Evolutionary conservation across 1,140 invertebrate genomes (phyloP).

Genomic region (Paralvinella palmiformis): DNA sequence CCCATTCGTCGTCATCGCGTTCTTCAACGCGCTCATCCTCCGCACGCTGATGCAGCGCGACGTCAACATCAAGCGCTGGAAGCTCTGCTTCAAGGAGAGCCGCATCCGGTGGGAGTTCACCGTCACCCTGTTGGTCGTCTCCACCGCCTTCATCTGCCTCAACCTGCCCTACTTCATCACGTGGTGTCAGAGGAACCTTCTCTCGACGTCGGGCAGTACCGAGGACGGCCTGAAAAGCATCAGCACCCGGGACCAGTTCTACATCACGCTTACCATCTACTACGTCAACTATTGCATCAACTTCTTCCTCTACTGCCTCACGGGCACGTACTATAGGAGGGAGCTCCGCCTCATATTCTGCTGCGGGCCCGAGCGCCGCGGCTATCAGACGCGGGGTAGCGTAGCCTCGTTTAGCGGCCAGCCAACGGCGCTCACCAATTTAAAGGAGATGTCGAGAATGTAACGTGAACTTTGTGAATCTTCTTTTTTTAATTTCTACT

Average conservation of each 20-base stretch:
- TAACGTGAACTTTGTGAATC: too few relatives aligned
- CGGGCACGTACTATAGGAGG: slow-evolving; percentile 33
- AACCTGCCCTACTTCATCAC: slow-evolving; percentile 33
- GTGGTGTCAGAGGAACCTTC: slow-evolving; percentile 33
- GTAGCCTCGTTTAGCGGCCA: neutral
- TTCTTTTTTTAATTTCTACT: too few relatives aligned
- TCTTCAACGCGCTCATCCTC: slow-evolving; percentile 13
- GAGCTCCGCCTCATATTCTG: slow-evolving; percentile 22
- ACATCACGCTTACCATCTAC: slow-evolving; percentile 36
- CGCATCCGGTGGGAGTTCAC: slow-evolving; percentile 20
- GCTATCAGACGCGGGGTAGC: neutral
- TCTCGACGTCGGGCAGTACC: neutral
- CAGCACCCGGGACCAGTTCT: slow-evolving; percentile 20
- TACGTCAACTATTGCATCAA: slow-evolving; percentile 44
- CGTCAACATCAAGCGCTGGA: neutral
- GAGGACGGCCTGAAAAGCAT: neutral
- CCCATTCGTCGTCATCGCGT: slow-evolving; percentile 2
- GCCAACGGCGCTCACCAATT: neutral
- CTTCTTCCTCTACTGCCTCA: slow-evolving; percentile 44
- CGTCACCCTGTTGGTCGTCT: slow-evolving; percentile 33
- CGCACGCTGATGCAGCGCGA: neutral
- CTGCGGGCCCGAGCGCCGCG: neutral
- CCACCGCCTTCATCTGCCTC: slow-evolving; percentile 25
- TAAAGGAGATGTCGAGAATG: slow-evolving; percentile 1
- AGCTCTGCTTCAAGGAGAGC: slow-evolving; percentile 19